Evolutionary conservation across 2,113 vertebrate genomes (phyloP).

Genomic region (Ascaphus truei): DNA sequence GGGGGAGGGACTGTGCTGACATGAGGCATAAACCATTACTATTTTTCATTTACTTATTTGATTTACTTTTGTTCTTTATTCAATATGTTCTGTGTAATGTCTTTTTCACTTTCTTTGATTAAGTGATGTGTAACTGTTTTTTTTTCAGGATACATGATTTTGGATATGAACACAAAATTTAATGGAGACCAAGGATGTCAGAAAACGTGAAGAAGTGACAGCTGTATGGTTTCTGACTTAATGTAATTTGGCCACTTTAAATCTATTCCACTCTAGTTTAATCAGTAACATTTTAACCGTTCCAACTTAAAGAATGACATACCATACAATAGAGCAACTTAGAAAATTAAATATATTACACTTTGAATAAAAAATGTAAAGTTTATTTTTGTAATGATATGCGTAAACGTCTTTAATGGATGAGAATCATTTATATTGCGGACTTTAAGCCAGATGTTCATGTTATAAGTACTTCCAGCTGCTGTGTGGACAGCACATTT

Average conservation of each 20-base stretch:
- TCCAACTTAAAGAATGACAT: background rate
- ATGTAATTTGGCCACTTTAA: background rate
- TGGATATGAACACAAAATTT: background rate
- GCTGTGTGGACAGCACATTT: conserved; percentile 40
- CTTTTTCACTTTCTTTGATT: background rate
- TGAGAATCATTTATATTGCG: conserved; percentile 52
- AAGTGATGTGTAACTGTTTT: background rate
- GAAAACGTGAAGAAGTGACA: background rate
- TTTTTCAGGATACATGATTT: background rate
- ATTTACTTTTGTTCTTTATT: background rate
- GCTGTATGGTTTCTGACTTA: background rate
- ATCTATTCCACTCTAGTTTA: background rate
- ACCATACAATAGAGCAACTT: background rate
- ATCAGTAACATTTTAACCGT: background rate
- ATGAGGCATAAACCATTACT: too few relatives aligned
- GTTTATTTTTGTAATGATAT: conserved; percentile 41
- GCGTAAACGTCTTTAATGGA: conserved; percentile 48
- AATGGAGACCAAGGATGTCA: background rate
- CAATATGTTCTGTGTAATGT: background rate
- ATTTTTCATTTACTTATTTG: too few relatives aligned
- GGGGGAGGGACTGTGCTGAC: too few relatives aligned
- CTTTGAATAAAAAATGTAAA: background rate
- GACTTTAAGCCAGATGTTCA: conserved; percentile 55
- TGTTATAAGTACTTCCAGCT: conserved; percentile 53
- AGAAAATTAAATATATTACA: background rate